phyloP scores from a whole-genome alignment of 2,113 vertebrate species.

The cattle (Bos taurus) region DNA sequence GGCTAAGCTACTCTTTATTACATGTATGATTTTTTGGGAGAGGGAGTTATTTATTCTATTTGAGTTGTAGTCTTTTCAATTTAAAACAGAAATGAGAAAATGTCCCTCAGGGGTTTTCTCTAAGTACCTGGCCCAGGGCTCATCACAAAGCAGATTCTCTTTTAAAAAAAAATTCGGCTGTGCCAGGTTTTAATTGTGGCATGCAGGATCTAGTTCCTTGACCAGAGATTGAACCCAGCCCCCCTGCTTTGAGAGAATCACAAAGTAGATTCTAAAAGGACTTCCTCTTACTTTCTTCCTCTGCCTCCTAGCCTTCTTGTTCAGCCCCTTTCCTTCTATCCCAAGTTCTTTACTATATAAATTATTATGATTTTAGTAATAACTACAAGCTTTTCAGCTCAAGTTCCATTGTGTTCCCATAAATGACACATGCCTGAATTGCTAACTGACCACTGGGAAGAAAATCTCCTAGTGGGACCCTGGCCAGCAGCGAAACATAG shows the following conservation, averaged over 20 bases:
- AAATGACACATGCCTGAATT: neutral
- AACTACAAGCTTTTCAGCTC: neutral
- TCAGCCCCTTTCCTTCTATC: neutral
- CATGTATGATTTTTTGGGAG: neutral
- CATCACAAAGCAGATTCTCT: neutral
- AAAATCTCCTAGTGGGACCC: neutral
- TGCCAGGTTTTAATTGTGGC: neutral
- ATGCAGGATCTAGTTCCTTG: neutral
- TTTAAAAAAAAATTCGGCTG: neutral
- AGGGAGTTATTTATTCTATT: neutral
- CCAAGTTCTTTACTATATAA: neutral
- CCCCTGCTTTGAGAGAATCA: neutral
- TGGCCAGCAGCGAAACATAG: neutral
- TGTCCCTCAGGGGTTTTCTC: neutral
- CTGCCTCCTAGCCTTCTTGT: neutral
- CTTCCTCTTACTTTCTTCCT: neutral
- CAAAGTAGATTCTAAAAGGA: neutral
- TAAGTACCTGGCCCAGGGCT: neutral
- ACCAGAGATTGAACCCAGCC: neutral
- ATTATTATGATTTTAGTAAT: neutral
- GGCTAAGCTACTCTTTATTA: neutral
- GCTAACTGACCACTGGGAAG: neutral
- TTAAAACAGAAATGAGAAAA: neutral
- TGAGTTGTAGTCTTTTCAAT: neutral
- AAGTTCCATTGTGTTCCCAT: neutral